These are phyloP conservation scores for Trachops cirrhosus DNA, from an alignment of 2,797 vertebrate species.

Conservation along the genomic window DNA sequence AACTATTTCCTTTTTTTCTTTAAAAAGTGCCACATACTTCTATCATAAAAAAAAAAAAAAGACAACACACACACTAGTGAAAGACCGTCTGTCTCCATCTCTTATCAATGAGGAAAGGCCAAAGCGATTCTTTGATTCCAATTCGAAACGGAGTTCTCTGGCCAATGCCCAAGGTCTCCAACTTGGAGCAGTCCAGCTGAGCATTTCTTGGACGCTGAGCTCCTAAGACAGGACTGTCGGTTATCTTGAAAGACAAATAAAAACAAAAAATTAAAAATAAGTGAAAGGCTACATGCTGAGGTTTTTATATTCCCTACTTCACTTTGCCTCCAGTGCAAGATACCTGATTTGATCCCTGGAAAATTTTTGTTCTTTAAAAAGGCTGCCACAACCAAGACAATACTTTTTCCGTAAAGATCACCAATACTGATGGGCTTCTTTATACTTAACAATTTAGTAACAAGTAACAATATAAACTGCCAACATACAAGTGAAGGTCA, in stretches of 20 bases:
- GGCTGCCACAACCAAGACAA: not conserved
- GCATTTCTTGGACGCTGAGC: conserved; percentile 91
- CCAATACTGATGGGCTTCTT: not conserved
- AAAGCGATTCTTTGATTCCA: conserved; percentile 92
- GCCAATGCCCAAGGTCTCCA: conserved; percentile 92
- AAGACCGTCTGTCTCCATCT: conserved; percentile 97
- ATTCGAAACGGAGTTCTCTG: conserved; percentile 89
- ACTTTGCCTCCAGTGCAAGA: not conserved
- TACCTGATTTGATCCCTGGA: not conserved
- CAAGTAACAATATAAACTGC: not conserved
- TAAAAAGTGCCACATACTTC: conserved; percentile 84
- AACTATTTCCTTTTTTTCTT: conserved; percentile 82
- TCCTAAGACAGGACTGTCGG: conserved; percentile 88
- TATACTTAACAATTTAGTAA: not conserved
- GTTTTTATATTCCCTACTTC: not conserved
- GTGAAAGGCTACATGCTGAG: not conserved
- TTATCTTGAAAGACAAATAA: conserved; percentile 84
- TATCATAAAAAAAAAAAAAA: conserved; percentile 63
- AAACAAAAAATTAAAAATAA: not conserved
- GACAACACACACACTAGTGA: conserved; percentile 86
- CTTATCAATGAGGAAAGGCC: conserved; percentile 96
- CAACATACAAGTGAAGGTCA: not conserved
- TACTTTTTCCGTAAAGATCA: not conserved
- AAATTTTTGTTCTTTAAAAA: not conserved
- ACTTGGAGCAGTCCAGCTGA: conserved; percentile 91